Percentiles rank a stretch among this genome's conserved stretches.
phyloP scores from a whole-genome alignment of 2,113 vertebrate species.

The Steatornis caripensis region DNA sequence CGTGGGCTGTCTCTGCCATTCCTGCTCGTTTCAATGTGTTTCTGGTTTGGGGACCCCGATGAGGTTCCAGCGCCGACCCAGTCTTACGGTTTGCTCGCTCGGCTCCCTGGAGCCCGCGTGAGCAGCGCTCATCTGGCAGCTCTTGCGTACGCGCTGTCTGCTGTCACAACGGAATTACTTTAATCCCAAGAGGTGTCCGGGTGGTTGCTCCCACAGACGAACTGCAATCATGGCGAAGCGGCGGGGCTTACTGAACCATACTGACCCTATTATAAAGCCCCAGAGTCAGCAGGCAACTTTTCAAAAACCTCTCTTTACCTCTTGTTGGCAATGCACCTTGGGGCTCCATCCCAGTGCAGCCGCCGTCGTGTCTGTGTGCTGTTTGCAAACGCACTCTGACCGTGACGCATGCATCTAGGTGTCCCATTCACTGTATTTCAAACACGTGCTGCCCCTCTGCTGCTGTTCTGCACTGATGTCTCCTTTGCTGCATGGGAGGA shows the following conservation, averaged over 20 bases:
- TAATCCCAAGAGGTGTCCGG: accelerated
- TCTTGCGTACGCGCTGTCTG: background rate
- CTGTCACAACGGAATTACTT: background rate
- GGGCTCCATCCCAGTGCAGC: background rate
- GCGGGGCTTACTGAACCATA: background rate
- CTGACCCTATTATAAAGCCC: background rate
- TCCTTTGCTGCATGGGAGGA: background rate
- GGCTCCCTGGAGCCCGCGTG: accelerated
- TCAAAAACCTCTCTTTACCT: background rate
- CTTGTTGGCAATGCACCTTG: background rate
- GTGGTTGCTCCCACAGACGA: background rate
- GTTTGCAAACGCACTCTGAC: background rate
- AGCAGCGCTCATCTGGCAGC: background rate
- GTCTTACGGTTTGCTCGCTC: background rate
- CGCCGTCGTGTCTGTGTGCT: accelerated
- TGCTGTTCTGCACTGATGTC: background rate
- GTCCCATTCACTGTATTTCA: background rate
- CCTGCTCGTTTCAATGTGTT: background rate
- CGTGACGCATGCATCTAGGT: accelerated
- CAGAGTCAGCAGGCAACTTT: background rate
- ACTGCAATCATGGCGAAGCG: accelerated
- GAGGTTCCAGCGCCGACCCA: background rate
- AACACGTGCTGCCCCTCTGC: background rate
- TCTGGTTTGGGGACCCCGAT: background rate
- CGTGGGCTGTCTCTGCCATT: background rate